Percentiles rank a stretch among this genome's conserved stretches.
These are phyloP conservation scores for Melinaea menophilus DNA, from an alignment of 2,888 invertebrate genomes.

Conservation along the genomic window DNA sequence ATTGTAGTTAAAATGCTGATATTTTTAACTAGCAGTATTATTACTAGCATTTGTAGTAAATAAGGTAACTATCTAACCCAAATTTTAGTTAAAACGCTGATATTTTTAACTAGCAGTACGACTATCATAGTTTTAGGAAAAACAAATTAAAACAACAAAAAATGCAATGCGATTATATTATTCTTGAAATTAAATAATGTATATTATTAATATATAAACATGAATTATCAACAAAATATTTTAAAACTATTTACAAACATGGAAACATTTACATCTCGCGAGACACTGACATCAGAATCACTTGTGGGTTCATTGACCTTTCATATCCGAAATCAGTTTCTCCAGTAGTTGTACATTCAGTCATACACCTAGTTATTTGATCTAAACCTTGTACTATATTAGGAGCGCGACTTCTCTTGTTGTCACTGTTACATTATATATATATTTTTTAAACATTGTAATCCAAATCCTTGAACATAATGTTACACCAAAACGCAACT, in stretches of 20 bases:
- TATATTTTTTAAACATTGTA: no score
- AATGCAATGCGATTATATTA: slow-evolving; percentile 76
- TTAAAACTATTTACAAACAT: slow-evolving; percentile 66
- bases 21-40: no score
- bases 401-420: not conserved
- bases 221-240: slow-evolving; percentile 58
- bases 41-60: no score
- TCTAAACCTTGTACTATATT: not conserved
- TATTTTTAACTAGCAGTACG: no score
- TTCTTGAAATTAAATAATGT: slow-evolving; percentile 69
- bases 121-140: no score
- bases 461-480: not conserved
- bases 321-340: slow-evolving; percentile 5
- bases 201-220: slow-evolving; percentile 49
- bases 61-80: no score
- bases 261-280: slow-evolving; percentile 39
- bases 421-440: not conserved
- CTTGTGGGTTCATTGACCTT: not conserved
- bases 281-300: slow-evolving; percentile 19
- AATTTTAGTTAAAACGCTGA: no score
- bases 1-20: no score
- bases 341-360: slow-evolving; percentile 17
- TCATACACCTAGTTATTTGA: slow-evolving; percentile 8
- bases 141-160: slow-evolving; percentile 48
- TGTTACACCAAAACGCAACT: not conserved